phyloP scores from a whole-genome alignment of 2,888 invertebrate species.

The Salticus scenicus region DNA sequence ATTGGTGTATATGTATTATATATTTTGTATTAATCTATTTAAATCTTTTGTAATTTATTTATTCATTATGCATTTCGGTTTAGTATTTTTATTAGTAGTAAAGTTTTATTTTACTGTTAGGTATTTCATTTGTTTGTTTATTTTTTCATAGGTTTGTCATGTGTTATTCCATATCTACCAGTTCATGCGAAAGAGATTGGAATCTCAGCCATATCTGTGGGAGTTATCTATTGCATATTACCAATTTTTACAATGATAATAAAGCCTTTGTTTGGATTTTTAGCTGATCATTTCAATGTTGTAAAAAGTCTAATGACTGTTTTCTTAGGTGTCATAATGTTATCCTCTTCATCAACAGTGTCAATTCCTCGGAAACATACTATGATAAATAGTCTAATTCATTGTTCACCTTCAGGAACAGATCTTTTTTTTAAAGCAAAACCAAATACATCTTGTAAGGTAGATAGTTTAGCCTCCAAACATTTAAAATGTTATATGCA shows the following conservation, averaged over 20 bases:
- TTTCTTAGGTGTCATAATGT: conserved; percentile 49
- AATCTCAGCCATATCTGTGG: conserved; percentile 70
- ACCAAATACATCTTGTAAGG: conserved; percentile 50
- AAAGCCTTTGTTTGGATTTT: conserved; percentile 70
- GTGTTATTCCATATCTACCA: conserved; percentile 69
- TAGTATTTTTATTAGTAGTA: no score
- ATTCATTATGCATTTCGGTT: no score
- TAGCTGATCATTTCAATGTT: conserved; percentile 70
- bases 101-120: no score
- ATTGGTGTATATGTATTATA: no score
- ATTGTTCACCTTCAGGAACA: conserved; percentile 45
- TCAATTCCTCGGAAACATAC: conserved; percentile 53
- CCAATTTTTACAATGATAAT: conserved; percentile 70
- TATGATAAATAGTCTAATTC: conserved; percentile 48
- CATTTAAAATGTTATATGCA: conserved; percentile 49
- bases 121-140: no score
- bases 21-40: no score
- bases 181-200: conserved; percentile 67
- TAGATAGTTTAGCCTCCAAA: conserved; percentile 20
- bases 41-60: no score
- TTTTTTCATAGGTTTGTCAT: conserved; percentile 60
- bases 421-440: conserved; percentile 41
- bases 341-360: conserved; percentile 44
- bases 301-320: conserved; percentile 42
- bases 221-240: conserved; percentile 67